Percentiles rank a stretch among this genome's conserved stretches.
Conservation (phyloP, 2,797 vertebrate genomes). For the Chaetophractus vellerosus region DNA sequence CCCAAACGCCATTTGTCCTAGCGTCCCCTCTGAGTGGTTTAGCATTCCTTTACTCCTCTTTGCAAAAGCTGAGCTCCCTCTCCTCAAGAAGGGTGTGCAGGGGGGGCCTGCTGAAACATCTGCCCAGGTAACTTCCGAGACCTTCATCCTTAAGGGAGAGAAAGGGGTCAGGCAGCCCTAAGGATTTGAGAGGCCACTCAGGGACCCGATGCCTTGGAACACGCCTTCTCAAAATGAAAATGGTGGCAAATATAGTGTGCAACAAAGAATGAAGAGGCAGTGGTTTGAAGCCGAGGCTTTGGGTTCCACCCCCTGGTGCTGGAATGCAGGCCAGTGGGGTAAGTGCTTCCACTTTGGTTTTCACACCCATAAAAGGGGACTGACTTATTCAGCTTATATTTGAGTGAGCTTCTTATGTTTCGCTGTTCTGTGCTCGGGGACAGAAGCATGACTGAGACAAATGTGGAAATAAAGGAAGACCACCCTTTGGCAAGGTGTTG, state of each 20-base stretch:
- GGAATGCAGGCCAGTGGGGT: background rate
- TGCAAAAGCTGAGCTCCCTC: background rate
- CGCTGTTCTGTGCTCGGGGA: background rate
- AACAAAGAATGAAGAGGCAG: background rate
- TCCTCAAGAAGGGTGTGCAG: background rate
- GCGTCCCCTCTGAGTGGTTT: background rate
- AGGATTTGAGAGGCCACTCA: fast-evolving
- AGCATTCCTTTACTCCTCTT: background rate
- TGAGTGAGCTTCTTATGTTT: background rate
- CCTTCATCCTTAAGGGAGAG: background rate
- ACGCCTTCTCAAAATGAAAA: too few species aligned
- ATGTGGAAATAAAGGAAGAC: too few species aligned
- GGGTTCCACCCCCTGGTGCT: background rate
- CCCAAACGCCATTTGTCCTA: background rate
- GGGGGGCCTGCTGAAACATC: fast-evolving
- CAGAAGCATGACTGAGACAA: fast-evolving
- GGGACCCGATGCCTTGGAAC: background rate
- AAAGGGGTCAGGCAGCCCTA: fast-evolving
- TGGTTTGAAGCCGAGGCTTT: fast-evolving
- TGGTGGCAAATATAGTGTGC: fast-evolving
- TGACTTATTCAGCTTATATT: too few species aligned
- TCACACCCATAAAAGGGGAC: too few species aligned
- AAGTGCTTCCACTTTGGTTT: background rate
- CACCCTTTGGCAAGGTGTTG: too few species aligned
- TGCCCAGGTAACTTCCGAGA: fast-evolving